Base-by-base conservation (phyloP, 2,888 invertebrate species). In the Phalera bucephala region DNA sequence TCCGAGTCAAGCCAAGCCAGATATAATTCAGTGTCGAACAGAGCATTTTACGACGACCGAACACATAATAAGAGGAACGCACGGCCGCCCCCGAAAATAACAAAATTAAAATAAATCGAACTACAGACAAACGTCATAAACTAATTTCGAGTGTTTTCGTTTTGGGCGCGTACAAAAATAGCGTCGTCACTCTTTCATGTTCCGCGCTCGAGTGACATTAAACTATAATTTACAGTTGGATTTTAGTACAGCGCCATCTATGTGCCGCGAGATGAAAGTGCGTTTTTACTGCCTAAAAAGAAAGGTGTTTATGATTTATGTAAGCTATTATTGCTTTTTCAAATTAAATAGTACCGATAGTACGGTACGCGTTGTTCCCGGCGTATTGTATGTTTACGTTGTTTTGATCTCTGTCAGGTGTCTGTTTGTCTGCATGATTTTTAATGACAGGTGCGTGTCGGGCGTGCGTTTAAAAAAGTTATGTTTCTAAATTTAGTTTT, bases 101-200 rank as follows among this genome's bases (percentile, higher is more conserved):
- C 87, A 82, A 80, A 87, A 86, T 87, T 84, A 86, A 89, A 87
- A 88, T 87, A 87, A 88, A 88, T 89, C 88, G 88, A 89, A 88
- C 85, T 84, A 83, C 85, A 83, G 86, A 81, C 88, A 87, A 83
- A 80, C 86, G 88, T 88, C 88, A 89, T 89, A 89, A 88, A 89
- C 86, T 86, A 87, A 88, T 88, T 89, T 88, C 86, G 86, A 87
- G 73, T 82, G 86, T 86, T 85, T 86, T 87, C 86, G 79, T 88
- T 87, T 88, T 87, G 83, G 27, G 80, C 79, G 67, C 65, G 67
- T 66, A 80, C 85, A 78, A 85, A 88, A 87, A 89, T 88, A 89
- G 86, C 80, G 67, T 68, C 83, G 78, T 84, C 85, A 85, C 79
- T 86, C 88, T 88, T 89, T 88, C 88, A 89, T 85, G 86, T 88